These are phyloP conservation scores for Porites lobata DNA, from an alignment of 92 coral and sea anemone species.

Conservation along the genomic window DNA sequence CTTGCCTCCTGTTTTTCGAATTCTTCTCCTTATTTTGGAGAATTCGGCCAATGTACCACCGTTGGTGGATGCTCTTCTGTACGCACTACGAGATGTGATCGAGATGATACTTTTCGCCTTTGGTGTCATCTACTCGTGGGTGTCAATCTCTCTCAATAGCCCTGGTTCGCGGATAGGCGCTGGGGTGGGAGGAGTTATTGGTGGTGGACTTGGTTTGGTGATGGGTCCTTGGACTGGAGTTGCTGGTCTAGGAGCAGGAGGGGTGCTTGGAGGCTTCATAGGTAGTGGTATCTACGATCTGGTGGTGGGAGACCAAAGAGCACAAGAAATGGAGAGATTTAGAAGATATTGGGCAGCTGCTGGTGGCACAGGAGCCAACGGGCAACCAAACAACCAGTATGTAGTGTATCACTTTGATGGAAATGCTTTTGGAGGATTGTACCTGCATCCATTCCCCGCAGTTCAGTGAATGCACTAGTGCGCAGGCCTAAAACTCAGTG, in stretches of 20 bases:
- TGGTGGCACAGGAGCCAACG: conserved; percentile 12
- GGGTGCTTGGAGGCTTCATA: conserved; percentile 65
- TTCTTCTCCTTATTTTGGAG: conserved; percentile 49
- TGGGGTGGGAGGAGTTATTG: conserved; percentile 70
- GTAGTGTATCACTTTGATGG: conserved; percentile 37
- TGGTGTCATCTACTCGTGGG: conserved; percentile 87
- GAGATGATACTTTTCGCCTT: conserved; percentile 77
- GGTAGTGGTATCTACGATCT: conserved; percentile 71
- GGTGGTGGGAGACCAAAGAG: conserved; percentile 7
- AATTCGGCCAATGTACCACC: neutral
- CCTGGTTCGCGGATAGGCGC: conserved; percentile 81
- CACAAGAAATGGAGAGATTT: conserved; percentile 20
- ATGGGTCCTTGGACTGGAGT: conserved; percentile 62
- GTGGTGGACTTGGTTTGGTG: conserved; percentile 46
- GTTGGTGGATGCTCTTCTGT: conserved; percentile 7
- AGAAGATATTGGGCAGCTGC: conserved; percentile 23
- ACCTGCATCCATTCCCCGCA: conserved; percentile 23
- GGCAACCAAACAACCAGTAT: conserved; percentile 22
- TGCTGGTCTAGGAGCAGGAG: conserved; percentile 59
- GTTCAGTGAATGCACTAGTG: too few species aligned
- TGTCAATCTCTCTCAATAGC: conserved; percentile 55
- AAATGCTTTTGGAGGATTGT: conserved; percentile 32
- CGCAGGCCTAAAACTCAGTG: too few species aligned
- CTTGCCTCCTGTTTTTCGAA: conserved; percentile 41
- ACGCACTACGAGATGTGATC: conserved; percentile 60